Percentiles rank a stretch among this genome's conserved stretches.
phyloP scores from a whole-genome alignment of 1,140 invertebrate species.

The Parapsyche elsis region DNA sequence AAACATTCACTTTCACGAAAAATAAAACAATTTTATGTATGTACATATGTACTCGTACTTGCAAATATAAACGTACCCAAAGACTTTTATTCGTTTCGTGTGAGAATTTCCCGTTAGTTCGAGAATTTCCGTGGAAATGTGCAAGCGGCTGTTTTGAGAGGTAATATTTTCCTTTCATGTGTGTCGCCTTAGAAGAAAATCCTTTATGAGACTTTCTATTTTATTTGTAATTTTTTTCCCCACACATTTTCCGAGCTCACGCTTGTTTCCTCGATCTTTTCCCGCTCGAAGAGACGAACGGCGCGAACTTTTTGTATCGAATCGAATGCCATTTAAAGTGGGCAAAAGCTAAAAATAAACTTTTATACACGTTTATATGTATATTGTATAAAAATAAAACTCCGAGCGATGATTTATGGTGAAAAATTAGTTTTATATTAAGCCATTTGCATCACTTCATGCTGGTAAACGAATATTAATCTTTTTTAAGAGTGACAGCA shows the following conservation, averaged over 20 bases:
- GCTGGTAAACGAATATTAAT: not conserved
- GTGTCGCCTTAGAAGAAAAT: not conserved
- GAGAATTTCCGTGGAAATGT: constrained; percentile 2
- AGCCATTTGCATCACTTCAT: not conserved
- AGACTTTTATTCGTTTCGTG: not conserved
- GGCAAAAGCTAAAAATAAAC: not conserved
- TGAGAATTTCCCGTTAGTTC: not conserved
- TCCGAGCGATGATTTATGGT: not conserved
- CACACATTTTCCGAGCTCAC: not conserved
- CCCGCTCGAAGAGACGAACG: not conserved
- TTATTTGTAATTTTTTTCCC: not conserved
- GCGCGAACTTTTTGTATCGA: not conserved
- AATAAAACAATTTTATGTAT: no score
- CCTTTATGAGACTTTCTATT: constrained; percentile 12
- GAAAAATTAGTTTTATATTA: not conserved
- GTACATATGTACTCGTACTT: not conserved
- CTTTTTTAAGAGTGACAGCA: not conserved
- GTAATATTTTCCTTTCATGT: constrained; percentile 36
- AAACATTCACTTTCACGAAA: no score
- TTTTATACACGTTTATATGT: not conserved
- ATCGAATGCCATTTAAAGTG: not conserved
- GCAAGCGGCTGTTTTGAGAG: constrained; percentile 17
- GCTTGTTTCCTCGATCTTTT: not conserved
- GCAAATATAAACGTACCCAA: no score
- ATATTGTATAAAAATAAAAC: not conserved